Evolutionary conservation across 2,113 vertebrate genomes (phyloP), one percentile per base, ranked within the genome.

Genomic region (Harpagus bidentatus): DNA sequence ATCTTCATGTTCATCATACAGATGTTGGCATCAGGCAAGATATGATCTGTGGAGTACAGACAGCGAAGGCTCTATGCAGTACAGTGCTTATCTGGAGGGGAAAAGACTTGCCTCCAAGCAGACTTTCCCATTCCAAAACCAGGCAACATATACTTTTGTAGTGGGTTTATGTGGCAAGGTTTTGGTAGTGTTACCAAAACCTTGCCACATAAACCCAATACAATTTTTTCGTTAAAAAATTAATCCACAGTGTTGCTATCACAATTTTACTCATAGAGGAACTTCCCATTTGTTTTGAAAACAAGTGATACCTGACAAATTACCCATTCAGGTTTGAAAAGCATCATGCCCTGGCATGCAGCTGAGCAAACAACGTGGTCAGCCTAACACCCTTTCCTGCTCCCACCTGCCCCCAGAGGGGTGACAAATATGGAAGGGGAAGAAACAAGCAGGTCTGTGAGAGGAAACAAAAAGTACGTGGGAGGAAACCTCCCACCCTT

Each of bases 1-100:
- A 55, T 26, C 43, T 59, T 87, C 11, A 7, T 36, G 17, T 63
- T 55, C 29, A 13, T 47, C 22, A 16, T 2, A 15, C 40, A 48
- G 43, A 25, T 65, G 13, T 8, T 5, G 1, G 31, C 28, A 67
- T 21, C 16, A 47, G 13, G 20, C 28, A 56, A 45, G 0, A 0
- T 28, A 3, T 9, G 21, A 13, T n/a, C n/a, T 67, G 11, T 32
- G 52, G 66, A 55, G 34, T 20, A 38, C 19, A 55, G 38, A 21
- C 25, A 79, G 47, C 0, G 4, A 79, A 71, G 38, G 25, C 31
- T 84, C 13, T 19, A 16, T 31, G 23, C 10, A 52, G 21, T 11
- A 47, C 42, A 38, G 26, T 12, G 25, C 48, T 69, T 73, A 28
- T 16, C 12, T 56, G 38, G 15, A 38, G 13, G 18, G 23, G 29